Evolutionary conservation across 2,888 invertebrate species (phyloP), one percentile per base, ranked within the genome.

Genomic region (Nomada lathburiana): DNA sequence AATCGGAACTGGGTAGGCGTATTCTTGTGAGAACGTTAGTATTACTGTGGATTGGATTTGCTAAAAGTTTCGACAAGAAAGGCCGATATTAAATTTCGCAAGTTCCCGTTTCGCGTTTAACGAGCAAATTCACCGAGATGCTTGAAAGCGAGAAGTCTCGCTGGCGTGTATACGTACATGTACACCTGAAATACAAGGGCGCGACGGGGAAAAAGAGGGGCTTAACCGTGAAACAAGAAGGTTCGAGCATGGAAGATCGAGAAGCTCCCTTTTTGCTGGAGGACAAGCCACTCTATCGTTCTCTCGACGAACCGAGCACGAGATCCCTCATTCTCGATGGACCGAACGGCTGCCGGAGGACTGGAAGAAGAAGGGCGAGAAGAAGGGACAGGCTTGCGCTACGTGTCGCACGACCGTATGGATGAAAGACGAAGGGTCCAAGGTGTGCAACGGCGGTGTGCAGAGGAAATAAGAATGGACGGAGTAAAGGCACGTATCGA

Each of bases 201-300:
- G 44, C 16, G 29, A 9, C 0, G 20, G 20, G 29, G 36, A 29
- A 50, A 42, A 13, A 42, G 64, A 44, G 29, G n/a, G 23, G 60
- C 44, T 55, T 42, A 71, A 50, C 36, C 29, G 64, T 4, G n/a
- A 23, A 11, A 29, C 18, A 44, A 44, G 57, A 60, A 36, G 52
- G 44, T 52, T 72, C 68, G 59, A 59, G 69, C 7, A 47, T 16
- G 60, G 68, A 83, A 78, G 83, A 84, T 84, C 74, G 84, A 80
- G 80, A 59, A 82, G 69, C 63, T 69, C 65, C 23, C 65, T 69
- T 84, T 82, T 85, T 76, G 64, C 62, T 62, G 65, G 29, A 10
- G 70, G 64, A 76, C 64, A 64, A 64, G 59, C 44, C 69, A 75
- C 57, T 84, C 70, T 81, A 84, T 85, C 83, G 84, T 81, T 81